Evolutionary conservation across 2,888 invertebrate genomes (phyloP), one percentile per base, ranked within the genome.

Genomic region (Thymelicus sylvestris): DNA sequence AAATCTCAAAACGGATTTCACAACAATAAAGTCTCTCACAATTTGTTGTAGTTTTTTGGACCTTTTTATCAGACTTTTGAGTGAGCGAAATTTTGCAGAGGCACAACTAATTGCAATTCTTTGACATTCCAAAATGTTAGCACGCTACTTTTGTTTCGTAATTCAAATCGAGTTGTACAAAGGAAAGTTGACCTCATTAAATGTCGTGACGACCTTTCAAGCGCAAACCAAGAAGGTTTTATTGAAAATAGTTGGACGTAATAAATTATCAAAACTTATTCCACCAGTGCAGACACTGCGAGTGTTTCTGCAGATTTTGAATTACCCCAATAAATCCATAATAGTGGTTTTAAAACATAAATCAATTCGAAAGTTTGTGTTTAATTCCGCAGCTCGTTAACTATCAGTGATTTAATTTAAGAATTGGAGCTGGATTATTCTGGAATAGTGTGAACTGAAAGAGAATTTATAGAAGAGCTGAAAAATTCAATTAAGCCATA

Each of bases 71-170:
- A 24, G 59, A 63, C 57, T 24, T 59, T 65, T 12, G 60, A 70
- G 59, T 69, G 70, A 70, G 50, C 64, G 63, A 66, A 72, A 67
- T 72, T 65, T 74, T 73, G 72, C 62, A 63, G 73, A 73, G 73
- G 73, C 61, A 73, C 75, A 76, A 77, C 76, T 74, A 79, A 77
- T 77, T 78, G 73, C 66, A 74, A 76, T 75, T 80, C 80, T 83
- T 79, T 78, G 76, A 77, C 77, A 78, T 76, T 77, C 72, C 76
- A 79, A 81, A 81, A 82, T 80, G 80, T 84, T 83, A 80, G 76
- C 80, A 77, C 74, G 74, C 74, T 76, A 77, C 73, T 77, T 76
- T 78, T 78, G 65, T 71, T 72, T 73, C 73, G 75, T 70, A 71
- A 77, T 75, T 75, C 73, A 75, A 73, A 80, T 64, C 48, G 69